These are phyloP conservation scores for Haemorhous mexicanus DNA, from an alignment of 2,113 vertebrate genomes.

Conservation along the genomic window DNA sequence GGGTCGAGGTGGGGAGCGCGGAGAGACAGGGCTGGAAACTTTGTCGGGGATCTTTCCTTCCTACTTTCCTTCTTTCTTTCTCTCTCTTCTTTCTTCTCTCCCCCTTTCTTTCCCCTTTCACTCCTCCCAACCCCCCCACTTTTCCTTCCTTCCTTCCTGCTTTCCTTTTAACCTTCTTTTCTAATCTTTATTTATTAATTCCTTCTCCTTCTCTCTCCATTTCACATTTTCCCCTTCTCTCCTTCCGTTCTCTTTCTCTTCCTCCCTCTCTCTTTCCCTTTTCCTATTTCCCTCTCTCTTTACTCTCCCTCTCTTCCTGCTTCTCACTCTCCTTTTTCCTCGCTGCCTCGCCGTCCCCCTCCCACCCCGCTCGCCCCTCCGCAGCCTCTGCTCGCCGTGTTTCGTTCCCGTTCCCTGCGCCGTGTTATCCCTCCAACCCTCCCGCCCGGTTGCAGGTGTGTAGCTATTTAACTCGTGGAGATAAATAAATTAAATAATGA, in stretches of 20 bases:
- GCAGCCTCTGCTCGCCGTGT: neutral
- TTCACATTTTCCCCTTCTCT: neutral
- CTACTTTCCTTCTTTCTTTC: neutral
- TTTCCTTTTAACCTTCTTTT: neutral
- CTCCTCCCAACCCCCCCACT: fast-evolving
- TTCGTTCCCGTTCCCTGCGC: neutral
- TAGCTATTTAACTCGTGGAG: conserved; percentile 42
- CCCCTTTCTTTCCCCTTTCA: neutral
- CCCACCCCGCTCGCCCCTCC: neutral
- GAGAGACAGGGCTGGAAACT: neutral
- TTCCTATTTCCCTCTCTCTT: neutral
- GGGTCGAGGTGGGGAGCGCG: neutral
- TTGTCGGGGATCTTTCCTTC: neutral
- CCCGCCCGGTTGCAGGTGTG: conserved; percentile 40
- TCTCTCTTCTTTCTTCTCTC: neutral
- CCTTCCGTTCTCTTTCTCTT: neutral
- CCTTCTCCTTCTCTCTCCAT: neutral
- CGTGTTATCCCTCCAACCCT: neutral
- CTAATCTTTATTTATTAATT: neutral
- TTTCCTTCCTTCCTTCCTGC: neutral
- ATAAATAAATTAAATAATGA: conserved; percentile 70
- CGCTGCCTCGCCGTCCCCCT: too few relatives aligned
- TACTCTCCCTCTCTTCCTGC: neutral
- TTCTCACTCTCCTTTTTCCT: neutral
- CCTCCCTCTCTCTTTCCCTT: too few relatives aligned